Evolutionary conservation across 2,113 vertebrate species (phyloP).

Genomic region (Ophiodon elongatus): DNA sequence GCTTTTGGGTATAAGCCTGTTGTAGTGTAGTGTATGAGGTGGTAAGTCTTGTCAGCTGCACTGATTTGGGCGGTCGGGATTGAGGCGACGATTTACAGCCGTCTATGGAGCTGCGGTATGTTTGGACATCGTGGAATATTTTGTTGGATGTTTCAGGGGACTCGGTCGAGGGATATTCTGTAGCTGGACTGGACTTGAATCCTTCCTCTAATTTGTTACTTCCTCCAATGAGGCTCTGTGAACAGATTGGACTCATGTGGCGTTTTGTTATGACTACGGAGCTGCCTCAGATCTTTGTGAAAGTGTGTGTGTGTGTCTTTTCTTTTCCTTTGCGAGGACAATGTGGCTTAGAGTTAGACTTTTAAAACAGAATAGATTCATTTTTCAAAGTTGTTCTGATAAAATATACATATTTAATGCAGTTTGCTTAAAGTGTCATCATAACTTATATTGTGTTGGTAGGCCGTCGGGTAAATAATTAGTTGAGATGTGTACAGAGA

Average conservation of each 20-base stretch:
- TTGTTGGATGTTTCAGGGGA: constrained; percentile 31
- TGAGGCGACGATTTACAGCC: constrained; percentile 7
- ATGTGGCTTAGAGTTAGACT: not conserved
- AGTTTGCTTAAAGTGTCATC: constrained; percentile 1
- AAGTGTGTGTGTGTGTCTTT: not conserved
- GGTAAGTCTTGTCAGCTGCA: constrained; percentile 33
- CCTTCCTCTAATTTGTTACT: constrained; percentile 66
- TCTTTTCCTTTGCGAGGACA: too few relatives aligned
- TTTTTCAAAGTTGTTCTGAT: not conserved
- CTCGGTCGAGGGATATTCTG: not conserved
- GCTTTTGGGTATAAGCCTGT: not conserved
- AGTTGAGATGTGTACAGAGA: not conserved
- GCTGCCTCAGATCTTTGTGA: constrained; percentile 33
- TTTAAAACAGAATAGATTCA: not conserved
- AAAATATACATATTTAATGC: not conserved
- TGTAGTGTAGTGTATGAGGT: not conserved
- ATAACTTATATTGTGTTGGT: not conserved
- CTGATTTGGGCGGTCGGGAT: not conserved
- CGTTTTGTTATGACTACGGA: constrained; percentile 28
- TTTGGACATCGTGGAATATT: constrained; percentile 15
- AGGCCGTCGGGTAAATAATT: not conserved
- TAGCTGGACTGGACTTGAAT: constrained; percentile 18
- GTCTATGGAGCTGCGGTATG: constrained; percentile 1
- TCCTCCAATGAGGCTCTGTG: constrained; percentile 49
- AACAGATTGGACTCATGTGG: constrained; percentile 28